phyloP scores from a whole-genome alignment of 2,113 vertebrate species.

The Sinocyclocheilus grahami region DNA sequence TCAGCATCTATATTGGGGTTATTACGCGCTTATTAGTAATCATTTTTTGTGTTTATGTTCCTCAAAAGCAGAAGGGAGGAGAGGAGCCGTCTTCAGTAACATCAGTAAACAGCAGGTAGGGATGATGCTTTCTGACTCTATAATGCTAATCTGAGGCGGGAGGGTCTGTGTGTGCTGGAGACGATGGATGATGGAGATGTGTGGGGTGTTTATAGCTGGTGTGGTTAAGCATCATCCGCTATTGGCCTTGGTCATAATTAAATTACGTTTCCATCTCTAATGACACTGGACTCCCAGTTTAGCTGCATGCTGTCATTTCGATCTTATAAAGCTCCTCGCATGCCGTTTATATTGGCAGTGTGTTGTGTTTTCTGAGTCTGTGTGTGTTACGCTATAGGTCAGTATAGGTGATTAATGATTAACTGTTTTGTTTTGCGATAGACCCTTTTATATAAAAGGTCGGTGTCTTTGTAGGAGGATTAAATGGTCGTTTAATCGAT shows the following conservation, averaged over 20 bases:
- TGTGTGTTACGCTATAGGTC: background rate
- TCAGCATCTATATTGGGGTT: background rate
- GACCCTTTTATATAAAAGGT: background rate
- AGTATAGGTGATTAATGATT: background rate
- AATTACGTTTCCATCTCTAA: background rate
- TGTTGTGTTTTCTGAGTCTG: background rate
- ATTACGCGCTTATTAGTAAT: background rate
- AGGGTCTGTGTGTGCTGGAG: background rate
- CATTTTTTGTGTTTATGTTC: background rate
- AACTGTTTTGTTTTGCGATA: background rate
- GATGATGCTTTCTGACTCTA: background rate
- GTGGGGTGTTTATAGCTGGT: background rate
- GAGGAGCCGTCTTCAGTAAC: conserved; percentile 19
- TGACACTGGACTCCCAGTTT: background rate
- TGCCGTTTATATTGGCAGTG: background rate
- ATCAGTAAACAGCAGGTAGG: conserved; percentile 37
- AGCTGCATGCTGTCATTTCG: background rate
- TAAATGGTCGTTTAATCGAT: background rate
- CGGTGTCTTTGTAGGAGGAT: background rate
- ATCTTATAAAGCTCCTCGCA: background rate
- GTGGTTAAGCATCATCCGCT: background rate
- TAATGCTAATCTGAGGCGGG: background rate
- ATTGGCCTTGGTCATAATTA: background rate
- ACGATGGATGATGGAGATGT: conserved; percentile 5
- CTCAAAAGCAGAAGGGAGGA: conserved; percentile 6